These are phyloP conservation scores for Archaeoteleia sp. DNA, from an alignment of 2,888 invertebrate species.

Conservation along the genomic window DNA sequence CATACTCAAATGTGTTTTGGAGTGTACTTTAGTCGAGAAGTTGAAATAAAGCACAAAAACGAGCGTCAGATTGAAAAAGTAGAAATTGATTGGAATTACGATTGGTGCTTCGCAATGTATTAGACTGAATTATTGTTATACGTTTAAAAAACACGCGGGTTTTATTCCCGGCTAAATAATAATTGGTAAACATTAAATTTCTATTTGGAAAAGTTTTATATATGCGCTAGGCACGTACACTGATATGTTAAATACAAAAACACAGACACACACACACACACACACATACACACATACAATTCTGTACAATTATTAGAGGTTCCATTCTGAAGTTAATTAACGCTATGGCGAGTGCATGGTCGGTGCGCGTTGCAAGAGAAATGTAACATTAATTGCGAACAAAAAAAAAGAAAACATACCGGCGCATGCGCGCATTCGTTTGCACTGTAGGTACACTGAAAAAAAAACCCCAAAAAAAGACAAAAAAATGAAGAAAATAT, in stretches of 20 bases:
- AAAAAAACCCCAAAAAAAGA: conserved; percentile 17
- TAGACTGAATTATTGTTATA: conserved; percentile 74
- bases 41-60: no score
- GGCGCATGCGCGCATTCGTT: conserved; percentile 31
- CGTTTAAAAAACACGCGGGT: conserved; percentile 56
- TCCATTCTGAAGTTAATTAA: conserved; percentile 53
- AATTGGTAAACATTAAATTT: conserved; percentile 62
- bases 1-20: not conserved
- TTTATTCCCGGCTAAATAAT: conserved; percentile 56
- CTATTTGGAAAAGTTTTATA: conserved; percentile 66
- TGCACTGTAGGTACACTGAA: conserved; percentile 38
- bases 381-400: conserved; percentile 28
- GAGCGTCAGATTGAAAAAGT: no score
- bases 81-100: conserved; percentile 54
- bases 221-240: conserved; percentile 56
- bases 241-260: conserved; percentile 38
- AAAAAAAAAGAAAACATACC: conserved; percentile 14
- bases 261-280: conserved; percentile 43
- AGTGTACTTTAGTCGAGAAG: no score
- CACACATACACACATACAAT: conserved; percentile 45
- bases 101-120: conserved; percentile 74
- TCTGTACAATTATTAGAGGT: conserved; percentile 54
- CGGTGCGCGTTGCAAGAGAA: conserved; percentile 12
- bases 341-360: conserved; percentile 8
- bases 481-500: conserved; percentile 9